Percentiles rank a stretch among this genome's conserved stretches.
phyloP scores from a whole-genome alignment of 2,113 vertebrate species.

The Hiodon tergisus region DNA sequence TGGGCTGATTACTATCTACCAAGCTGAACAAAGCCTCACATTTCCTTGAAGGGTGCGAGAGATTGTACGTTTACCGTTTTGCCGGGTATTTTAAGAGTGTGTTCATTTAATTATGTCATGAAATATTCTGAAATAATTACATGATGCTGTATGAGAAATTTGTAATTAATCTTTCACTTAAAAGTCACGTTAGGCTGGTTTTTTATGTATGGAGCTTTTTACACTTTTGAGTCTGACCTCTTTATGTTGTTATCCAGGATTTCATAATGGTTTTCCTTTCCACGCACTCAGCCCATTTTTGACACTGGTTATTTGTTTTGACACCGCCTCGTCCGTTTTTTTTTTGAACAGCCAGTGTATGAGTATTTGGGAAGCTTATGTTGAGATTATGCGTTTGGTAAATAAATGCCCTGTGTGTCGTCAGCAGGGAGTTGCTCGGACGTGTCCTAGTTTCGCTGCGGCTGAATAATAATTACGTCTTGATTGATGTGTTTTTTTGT shows the following conservation, averaged over 20 bases:
- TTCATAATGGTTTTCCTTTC: not conserved
- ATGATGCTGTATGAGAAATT: too few species aligned
- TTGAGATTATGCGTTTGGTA: not conserved
- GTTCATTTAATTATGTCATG: too few species aligned
- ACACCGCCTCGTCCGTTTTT: too few species aligned
- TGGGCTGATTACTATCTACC: not conserved
- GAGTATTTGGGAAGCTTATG: not conserved
- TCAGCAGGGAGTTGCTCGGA: slow-evolving; percentile 35
- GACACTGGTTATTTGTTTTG: not conserved
- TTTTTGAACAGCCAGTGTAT: not conserved
- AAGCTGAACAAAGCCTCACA: not conserved
- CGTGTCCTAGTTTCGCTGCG: slow-evolving; percentile 46
- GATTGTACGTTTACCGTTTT: too few species aligned
- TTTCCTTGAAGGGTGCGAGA: too few species aligned
- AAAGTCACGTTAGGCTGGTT: too few species aligned
- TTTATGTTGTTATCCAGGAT: too few species aligned
- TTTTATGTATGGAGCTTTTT: too few species aligned
- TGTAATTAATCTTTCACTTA: too few species aligned
- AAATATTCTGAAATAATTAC: too few species aligned
- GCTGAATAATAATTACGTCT: slow-evolving; percentile 49
- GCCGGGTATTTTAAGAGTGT: too few species aligned
- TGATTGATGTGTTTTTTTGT: slow-evolving; percentile 42
- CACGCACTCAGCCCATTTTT: not conserved
- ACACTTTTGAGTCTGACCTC: too few species aligned
- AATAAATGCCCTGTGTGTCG: not conserved